Evolutionary conservation across 2,113 vertebrate species (phyloP).

Genomic region (Aphelocoma coerulescens): DNA sequence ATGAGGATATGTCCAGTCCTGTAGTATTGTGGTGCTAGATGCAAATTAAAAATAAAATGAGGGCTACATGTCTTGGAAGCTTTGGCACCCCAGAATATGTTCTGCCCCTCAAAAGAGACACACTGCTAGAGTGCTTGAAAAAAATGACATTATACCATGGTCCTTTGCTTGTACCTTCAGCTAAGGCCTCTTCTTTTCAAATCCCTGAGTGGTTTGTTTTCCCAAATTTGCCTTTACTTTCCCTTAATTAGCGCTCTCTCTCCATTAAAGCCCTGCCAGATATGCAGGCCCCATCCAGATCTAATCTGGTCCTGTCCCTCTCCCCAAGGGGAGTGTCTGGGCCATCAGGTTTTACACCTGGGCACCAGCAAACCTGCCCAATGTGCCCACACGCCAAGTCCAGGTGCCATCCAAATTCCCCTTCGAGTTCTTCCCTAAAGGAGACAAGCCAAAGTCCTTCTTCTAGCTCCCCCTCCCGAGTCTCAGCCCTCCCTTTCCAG

Average conservation of each 20-base stretch:
- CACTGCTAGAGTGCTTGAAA: neutral
- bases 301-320: neutral
- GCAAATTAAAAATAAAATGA: neutral
- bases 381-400: neutral
- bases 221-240: neutral
- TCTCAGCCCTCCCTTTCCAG: neutral
- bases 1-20: fast-evolving
- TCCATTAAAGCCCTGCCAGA: neutral
- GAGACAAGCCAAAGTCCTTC: neutral
- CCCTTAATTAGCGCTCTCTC: fast-evolving
- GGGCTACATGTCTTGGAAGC: neutral
- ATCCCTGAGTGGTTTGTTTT: neutral
- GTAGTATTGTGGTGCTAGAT: too few relatives aligned
- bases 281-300: neutral
- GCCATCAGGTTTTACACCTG: fast-evolving
- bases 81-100: neutral
- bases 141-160: neutral
- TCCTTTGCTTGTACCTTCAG: neutral
- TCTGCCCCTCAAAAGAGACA: neutral
- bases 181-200: neutral
- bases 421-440: neutral
- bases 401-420: neutral
- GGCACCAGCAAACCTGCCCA: neutral
- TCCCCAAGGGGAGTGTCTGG: neutral
- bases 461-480: neutral